Base-by-base conservation (phyloP, 2,797 vertebrate species). In the Platalea minor region DNA sequence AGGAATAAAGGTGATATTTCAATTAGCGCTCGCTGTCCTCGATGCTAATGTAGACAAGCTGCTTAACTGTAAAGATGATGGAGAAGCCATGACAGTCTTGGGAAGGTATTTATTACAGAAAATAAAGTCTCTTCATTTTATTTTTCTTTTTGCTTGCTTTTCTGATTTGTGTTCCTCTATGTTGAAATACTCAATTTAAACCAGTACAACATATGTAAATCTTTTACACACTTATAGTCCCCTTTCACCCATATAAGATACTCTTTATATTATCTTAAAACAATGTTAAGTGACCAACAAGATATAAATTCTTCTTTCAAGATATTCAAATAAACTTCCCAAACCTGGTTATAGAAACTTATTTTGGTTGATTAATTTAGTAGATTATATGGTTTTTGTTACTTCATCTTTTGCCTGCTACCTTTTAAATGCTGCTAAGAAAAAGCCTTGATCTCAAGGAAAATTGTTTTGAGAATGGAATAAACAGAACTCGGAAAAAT, bases 1-100 rank as follows among this genome's bases (percentile, higher is more conserved):
- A 97, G 99, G 99, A 98, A 99, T 99, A 98, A 99, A 99, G 96
- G 99, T 99, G 97, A 99, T 99, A 97, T 99, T 99, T 97, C 99
- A 99, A 94, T 97, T 99, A 94, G 99, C 99, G 3, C 98, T 99
- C 2, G 99, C 99, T 0, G 99, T 99, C 95, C 98, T 99, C 45
- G 99, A 99, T 54, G 99, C 99, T 85, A 99, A 99, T 77, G 99
- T 99, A 95, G 98, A 99, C 96, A 99, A 99, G 90, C 98, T 99
- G 89, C 98, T 99, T 81, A 97, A 97, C 97, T 99, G 99, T 97
- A 99, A 99, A 97, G 99, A 99, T 28, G 99, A 99, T 14, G 99
- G 99, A 54, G 99, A 99, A 98, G 99, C 99, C 96, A 99, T 99
- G 99, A 99, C 99, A 0, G 99, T 99, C n/a, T 98, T 99, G 94